Percentiles rank a stretch among this genome's conserved stretches.
These are phyloP conservation scores for Mesaphorura yosii DNA, from an alignment of 1,140 invertebrate species.

Conservation along the genomic window DNA sequence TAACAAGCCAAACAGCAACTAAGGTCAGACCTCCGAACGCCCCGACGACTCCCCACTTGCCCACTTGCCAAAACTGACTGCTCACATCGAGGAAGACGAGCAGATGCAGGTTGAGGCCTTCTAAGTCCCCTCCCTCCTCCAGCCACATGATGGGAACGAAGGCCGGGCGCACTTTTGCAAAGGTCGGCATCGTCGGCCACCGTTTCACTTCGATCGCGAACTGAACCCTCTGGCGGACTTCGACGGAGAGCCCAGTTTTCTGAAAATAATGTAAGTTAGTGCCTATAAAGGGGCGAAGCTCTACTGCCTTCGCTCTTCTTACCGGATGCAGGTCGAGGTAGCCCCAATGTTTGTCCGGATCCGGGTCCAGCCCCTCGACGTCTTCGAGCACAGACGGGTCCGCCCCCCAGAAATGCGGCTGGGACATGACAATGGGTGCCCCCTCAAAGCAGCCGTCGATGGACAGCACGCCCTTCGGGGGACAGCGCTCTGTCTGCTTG, in stretches of 20 bases:
- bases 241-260: slow-evolving; percentile 25
- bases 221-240: slow-evolving; percentile 19
- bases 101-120: too few species aligned
- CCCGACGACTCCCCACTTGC: too few species aligned
- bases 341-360: slow-evolving; percentile 56
- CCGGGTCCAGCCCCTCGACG: slow-evolving; percentile 60
- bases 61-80: too few species aligned
- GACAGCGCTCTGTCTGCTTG: not conserved
- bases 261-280: slow-evolving; percentile 3
- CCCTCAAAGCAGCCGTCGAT: slow-evolving; percentile 32
- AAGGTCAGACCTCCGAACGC: too few species aligned
- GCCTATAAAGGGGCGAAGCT: not conserved
- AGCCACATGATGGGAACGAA: slow-evolving; percentile 20
- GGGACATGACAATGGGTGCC: slow-evolving; percentile 54
- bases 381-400: slow-evolving; percentile 51
- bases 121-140: slow-evolving; percentile 31
- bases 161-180: slow-evolving; percentile 13
- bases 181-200: slow-evolving; percentile 13
- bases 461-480: not conserved
- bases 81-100: too few species aligned
- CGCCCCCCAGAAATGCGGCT: slow-evolving; percentile 66
- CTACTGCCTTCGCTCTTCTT: slow-evolving; percentile 22
- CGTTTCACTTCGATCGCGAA: slow-evolving; percentile 16
- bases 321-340: slow-evolving; percentile 65
- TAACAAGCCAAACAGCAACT: too few species aligned